These are phyloP conservation scores for Dendropsophus ebraccatus DNA, from an alignment of 2,113 vertebrate genomes.

Conservation along the genomic window DNA sequence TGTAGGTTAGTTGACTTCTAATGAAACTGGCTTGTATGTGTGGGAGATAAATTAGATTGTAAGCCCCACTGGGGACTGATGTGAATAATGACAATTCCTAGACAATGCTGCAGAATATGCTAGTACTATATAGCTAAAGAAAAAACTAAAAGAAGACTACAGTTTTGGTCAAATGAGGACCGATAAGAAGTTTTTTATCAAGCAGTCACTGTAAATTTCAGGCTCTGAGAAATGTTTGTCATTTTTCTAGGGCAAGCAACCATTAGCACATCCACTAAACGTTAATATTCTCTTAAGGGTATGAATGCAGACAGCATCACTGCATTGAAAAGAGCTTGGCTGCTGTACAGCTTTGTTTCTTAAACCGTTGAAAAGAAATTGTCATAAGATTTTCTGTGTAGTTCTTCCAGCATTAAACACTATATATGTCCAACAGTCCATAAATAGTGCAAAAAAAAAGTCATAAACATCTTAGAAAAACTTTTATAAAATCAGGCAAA, in stretches of 20 bases:
- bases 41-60: background rate
- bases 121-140: background rate
- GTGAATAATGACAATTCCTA: background rate
- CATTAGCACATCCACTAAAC: slow-evolving; percentile 4
- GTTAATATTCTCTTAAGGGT: slow-evolving; percentile 3
- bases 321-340: background rate
- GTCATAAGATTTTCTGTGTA: background rate
- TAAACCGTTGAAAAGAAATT: background rate
- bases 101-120: background rate
- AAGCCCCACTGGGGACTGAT: background rate
- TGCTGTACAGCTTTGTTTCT: background rate
- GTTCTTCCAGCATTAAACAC: background rate
- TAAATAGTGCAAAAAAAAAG: background rate
- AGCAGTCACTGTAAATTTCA: background rate
- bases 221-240: background rate
- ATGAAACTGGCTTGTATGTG: too few species aligned
- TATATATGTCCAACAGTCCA: background rate
- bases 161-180: background rate
- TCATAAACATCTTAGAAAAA: background rate
- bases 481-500: background rate
- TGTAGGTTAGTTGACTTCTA: too few species aligned
- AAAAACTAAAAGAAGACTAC: background rate
- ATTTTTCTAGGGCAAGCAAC: background rate
- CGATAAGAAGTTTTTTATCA: background rate
- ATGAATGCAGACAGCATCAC: background rate